Evolutionary conservation across 1,140 invertebrate genomes (phyloP).

Genomic region (Nephotettix cincticeps): DNA sequence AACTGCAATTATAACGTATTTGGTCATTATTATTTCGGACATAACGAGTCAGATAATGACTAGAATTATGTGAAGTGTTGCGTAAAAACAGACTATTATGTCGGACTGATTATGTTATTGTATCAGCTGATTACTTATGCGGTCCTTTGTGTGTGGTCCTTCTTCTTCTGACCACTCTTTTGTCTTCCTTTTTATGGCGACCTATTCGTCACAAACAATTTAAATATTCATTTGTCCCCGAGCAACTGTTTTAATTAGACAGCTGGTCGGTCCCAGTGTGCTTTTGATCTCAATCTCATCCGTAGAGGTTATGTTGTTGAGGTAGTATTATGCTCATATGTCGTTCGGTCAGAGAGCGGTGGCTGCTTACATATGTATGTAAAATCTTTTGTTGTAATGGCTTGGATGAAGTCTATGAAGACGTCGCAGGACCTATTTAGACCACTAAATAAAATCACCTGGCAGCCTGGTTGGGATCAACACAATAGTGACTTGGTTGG

Average conservation of each 20-base stretch:
- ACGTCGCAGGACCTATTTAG: too few relatives aligned
- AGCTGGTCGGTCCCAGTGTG: not conserved
- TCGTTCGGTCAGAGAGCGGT: not conserved
- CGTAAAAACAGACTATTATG: not conserved
- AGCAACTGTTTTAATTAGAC: constrained; percentile 11
- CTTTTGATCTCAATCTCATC: not conserved
- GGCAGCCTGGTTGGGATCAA: too few relatives aligned
- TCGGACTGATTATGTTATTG: constrained; percentile 15
- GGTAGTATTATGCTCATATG: not conserved
- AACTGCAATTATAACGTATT: constrained; percentile 10
- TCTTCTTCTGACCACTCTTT: not conserved
- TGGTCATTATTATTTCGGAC: constrained; percentile 6
- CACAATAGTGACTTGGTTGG: too few relatives aligned
- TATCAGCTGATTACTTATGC: not conserved
- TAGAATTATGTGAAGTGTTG: not conserved
- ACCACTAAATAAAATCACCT: too few relatives aligned
- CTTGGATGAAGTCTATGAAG: not conserved
- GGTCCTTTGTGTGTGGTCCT: not conserved
- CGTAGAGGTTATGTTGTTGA: not conserved
- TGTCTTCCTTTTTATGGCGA: constrained; percentile 16
- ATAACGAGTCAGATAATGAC: constrained; percentile 2
- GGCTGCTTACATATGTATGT: not conserved
- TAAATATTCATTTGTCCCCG: constrained; percentile 16
- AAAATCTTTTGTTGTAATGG: not conserved
- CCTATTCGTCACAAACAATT: constrained; percentile 17